These are phyloP conservation scores for Phyto melanocephala DNA, from an alignment of 2,888 invertebrate species.

Conservation along the genomic window DNA sequence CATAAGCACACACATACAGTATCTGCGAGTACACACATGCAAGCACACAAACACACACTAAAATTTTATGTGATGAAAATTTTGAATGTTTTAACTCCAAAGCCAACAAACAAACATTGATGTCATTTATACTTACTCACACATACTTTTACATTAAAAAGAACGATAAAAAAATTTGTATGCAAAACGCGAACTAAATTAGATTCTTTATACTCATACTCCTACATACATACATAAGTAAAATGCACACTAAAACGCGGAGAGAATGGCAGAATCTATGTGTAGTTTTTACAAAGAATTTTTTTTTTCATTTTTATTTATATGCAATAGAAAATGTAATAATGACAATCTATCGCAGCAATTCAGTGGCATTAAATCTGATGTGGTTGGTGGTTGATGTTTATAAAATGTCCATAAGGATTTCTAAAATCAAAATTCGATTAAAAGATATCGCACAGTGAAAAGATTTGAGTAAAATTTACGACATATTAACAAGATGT, in stretches of 20 bases:
- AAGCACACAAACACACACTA: slow-evolving; percentile 35
- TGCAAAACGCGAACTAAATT: slow-evolving; percentile 78
- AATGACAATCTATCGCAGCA: slow-evolving; percentile 31
- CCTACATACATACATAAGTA: not conserved
- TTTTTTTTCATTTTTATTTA: not conserved
- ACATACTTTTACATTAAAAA: slow-evolving; percentile 9
- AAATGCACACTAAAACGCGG: not conserved
- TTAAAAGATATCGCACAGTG: slow-evolving; percentile 55
- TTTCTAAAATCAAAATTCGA: slow-evolving; percentile 58
- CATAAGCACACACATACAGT: not conserved
- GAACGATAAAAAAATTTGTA: slow-evolving; percentile 71
- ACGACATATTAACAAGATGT: no score
- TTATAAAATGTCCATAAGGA: slow-evolving; percentile 52
- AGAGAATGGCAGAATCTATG: slow-evolving; percentile 16
- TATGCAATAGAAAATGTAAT: slow-evolving; percentile 22
- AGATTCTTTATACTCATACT: slow-evolving; percentile 69
- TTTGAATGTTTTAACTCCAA: slow-evolving; percentile 25
- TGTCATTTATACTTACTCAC: slow-evolving; percentile 4
- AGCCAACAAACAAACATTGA: not conserved
- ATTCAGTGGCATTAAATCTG: slow-evolving; percentile 19
- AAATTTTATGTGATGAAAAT: slow-evolving; percentile 44
- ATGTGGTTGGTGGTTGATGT: slow-evolving; percentile 27
- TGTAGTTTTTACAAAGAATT: slow-evolving; percentile 29
- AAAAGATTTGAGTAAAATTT: not conserved
- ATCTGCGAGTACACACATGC: not conserved